Conservation (phyloP, 2,888 invertebrate genomes). For the Aelia acuminata region DNA sequence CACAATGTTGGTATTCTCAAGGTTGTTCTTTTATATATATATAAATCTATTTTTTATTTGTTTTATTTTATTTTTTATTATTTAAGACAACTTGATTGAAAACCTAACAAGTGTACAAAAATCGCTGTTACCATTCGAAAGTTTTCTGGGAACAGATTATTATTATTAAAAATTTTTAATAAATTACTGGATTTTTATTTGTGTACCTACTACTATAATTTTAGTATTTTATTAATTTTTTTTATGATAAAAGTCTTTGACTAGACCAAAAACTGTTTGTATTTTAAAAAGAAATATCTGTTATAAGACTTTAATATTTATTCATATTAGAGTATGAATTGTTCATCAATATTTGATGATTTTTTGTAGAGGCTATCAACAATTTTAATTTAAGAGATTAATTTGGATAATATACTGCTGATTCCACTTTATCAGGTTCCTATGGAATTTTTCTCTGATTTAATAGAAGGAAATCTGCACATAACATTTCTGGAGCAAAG, state of each 20-base stretch:
- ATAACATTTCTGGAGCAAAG: too few species aligned
- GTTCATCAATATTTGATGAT: background rate
- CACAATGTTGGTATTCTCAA: slow-evolving; percentile 16
- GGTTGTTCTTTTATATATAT: slow-evolving; percentile 29
- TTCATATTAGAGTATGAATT: background rate
- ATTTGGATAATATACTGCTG: too few species aligned
- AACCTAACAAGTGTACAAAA: slow-evolving; percentile 55
- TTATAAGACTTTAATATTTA: background rate
- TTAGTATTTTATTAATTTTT: too few species aligned
- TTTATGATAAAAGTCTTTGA: too few species aligned
- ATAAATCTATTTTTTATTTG: background rate
- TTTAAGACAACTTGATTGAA: slow-evolving; percentile 53
- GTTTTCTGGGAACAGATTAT: slow-evolving; percentile 54
- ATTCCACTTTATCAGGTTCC: too few species aligned
- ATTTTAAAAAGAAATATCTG: background rate
- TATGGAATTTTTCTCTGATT: too few species aligned
- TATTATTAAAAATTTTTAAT: slow-evolving; percentile 47
- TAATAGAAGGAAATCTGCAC: too few species aligned
- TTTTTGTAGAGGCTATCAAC: background rate
- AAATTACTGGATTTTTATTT: background rate
- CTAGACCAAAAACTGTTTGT: background rate
- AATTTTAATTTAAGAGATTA: too few species aligned
- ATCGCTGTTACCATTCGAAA: slow-evolving; percentile 46
- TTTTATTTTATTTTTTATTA: slow-evolving; percentile 2
- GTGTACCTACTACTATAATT: slow-evolving; percentile 22